Conservation (phyloP, 2,113 vertebrate genomes). For the Heterochromis multidens region DNA sequence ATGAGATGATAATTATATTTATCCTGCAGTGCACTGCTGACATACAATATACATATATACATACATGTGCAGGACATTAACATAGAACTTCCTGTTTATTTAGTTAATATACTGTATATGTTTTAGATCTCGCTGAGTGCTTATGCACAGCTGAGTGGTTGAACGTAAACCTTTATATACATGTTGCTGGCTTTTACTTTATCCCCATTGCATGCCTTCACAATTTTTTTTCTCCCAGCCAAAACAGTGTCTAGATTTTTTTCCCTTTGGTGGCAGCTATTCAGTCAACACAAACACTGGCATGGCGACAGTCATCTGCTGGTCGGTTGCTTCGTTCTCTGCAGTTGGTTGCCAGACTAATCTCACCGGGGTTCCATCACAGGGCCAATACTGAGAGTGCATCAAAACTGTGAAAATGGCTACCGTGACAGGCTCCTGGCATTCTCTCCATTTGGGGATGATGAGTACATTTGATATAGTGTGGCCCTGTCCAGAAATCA, state of each 20-base stretch:
- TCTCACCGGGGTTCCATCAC: conserved; percentile 53
- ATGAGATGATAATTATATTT: not conserved
- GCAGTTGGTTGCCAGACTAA: conserved; percentile 46
- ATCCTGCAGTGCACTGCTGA: not conserved
- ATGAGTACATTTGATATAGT: conserved; percentile 58
- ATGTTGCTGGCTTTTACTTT: not conserved
- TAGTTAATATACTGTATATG: not conserved
- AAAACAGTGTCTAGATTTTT: conserved; percentile 44
- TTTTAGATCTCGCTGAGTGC: not conserved
- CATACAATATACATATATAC: not conserved
- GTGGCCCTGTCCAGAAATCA: conserved; percentile 41
- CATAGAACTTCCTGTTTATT: not conserved
- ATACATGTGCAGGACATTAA: not conserved
- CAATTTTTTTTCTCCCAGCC: not conserved
- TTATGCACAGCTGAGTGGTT: not conserved
- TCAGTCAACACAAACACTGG: conserved; percentile 60
- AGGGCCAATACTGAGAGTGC: conserved; percentile 30
- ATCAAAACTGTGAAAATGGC: conserved; percentile 59
- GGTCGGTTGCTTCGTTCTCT: conserved; percentile 20
- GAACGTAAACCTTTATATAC: not conserved
- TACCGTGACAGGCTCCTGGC: conserved; percentile 54
- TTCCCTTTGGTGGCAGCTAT: conserved; percentile 35
- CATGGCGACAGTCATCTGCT: conserved; percentile 44
- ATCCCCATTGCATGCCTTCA: not conserved
- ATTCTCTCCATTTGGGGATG: conserved; percentile 38